Evolutionary conservation across 2,113 vertebrate genomes (phyloP).

Genomic region (Gambusia affinis): DNA sequence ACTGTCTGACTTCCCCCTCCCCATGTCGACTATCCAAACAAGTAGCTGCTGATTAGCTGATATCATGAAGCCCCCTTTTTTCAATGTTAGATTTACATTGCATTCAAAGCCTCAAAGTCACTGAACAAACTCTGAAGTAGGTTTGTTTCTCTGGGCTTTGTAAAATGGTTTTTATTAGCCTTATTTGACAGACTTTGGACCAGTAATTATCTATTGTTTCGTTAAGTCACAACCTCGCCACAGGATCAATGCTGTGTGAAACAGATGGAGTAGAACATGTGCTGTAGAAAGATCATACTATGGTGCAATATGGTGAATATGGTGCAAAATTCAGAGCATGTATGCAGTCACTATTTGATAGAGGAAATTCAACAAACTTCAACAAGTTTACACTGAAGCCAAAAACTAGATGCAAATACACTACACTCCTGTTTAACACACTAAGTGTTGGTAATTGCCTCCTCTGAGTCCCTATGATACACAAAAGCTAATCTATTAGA

Average conservation of each 20-base stretch:
- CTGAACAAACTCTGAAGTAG: not conserved
- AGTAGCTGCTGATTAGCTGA: conserved; percentile 7
- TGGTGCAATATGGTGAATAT: not conserved
- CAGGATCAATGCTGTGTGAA: not conserved
- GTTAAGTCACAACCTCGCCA: not conserved
- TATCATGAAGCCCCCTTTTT: not conserved
- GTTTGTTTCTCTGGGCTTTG: not conserved
- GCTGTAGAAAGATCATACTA: not conserved
- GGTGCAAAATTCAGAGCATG: not conserved
- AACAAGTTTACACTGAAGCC: no score
- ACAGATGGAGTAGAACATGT: not conserved
- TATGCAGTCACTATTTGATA: not conserved
- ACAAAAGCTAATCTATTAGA: not conserved
- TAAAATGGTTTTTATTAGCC: not conserved
- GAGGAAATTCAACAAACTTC: not conserved
- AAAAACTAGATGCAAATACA: not conserved
- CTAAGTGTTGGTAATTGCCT: not conserved
- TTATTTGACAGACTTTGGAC: not conserved
- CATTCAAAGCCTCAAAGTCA: conserved; percentile 14
- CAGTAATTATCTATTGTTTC: not conserved
- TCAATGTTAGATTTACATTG: not conserved
- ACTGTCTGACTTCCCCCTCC: not conserved
- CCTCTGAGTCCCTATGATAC: not conserved
- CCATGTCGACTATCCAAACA: not conserved
- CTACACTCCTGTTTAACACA: not conserved